Evolutionary conservation across 2,113 vertebrate species (phyloP).

Genomic region (Oryzias celebensis): DNA sequence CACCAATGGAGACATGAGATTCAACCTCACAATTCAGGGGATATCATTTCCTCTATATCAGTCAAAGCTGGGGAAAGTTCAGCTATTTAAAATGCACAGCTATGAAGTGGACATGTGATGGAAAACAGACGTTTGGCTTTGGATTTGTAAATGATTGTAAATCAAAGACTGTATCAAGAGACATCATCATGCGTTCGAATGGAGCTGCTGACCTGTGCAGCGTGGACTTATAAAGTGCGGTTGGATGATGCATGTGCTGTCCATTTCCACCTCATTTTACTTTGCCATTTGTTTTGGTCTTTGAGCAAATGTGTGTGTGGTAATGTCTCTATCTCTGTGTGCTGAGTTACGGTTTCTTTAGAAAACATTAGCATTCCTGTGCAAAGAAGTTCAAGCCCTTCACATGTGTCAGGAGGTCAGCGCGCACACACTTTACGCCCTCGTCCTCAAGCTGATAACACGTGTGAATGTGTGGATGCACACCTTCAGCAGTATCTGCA

Average conservation of each 20-base stretch:
- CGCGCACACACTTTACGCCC: constrained; percentile 21
- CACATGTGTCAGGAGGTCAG: constrained; percentile 54
- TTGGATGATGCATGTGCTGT: constrained; percentile 18
- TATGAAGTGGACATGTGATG: constrained; percentile 5
- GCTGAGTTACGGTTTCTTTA: constrained; percentile 59
- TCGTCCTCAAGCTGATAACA: constrained; percentile 44
- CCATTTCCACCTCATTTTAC: constrained; percentile 3
- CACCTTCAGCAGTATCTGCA: not conserved
- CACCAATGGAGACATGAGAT: constrained; percentile 3
- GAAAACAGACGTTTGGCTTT: constrained; percentile 19
- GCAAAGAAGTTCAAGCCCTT: constrained; percentile 52
- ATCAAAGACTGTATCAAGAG: constrained; percentile 8
- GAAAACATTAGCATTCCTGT: constrained; percentile 68
- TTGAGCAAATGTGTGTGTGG: constrained; percentile 5
- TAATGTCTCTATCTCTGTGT: constrained; percentile 31
- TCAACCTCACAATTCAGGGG: constrained; percentile 1
- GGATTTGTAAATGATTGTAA: constrained; percentile 17
- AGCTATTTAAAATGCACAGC: constrained; percentile 10
- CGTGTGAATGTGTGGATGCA: constrained; percentile 3
- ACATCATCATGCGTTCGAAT: constrained; percentile 2
- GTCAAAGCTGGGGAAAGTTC: constrained; percentile 21
- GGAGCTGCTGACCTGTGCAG: constrained; percentile 15
- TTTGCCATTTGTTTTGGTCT: constrained; percentile 5
- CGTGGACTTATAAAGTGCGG: constrained; percentile 5
- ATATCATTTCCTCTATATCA: constrained; percentile 15